Base-by-base conservation (phyloP, 2,113 vertebrate species). In the Falcunculus frontatus region DNA sequence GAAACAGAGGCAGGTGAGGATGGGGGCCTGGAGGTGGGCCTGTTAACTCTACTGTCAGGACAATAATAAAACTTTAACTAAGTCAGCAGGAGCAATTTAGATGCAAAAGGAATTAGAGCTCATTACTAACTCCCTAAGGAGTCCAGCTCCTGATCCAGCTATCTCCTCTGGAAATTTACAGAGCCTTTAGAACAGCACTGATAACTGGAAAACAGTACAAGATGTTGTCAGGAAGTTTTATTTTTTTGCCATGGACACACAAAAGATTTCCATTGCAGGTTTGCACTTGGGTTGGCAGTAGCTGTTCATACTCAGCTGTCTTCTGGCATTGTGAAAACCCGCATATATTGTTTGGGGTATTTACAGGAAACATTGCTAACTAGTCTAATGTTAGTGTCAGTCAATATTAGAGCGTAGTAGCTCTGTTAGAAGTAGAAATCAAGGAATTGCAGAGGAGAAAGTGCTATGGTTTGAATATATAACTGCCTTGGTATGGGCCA, bases 51-150 rank as follows among this genome's bases (percentile, higher is more conserved):
- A 4, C 67, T 62, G 46, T 80, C 50, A 62, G 44, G 50, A 55
- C 2, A 3, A 35, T 70, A 85, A 92, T 81, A 73, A 93, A 82
- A 70, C 42, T 88, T 77, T 6, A 88, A 59, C 56, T 49, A 76
- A 96, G 65, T 85, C 72, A 86, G 83, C 44, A 97, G 69, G 70
- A 89, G 64, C 22, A 52, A 63, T 86, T 88, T 75, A 81, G 73
- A 92, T 75, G 35, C 50, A 81, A 74, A 92, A 87, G 27, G 15
- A 29, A 33, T 88, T 78, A 75, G 25, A 93, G 17, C 64, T 84
- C 79, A 70, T 89, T 93, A 39, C 23, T 46, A 32, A 33, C 50
- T 94, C 85, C 63, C 70, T 42, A 62, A 55, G 79, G 92, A 88
- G 64, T 81, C 84, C 64, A 56, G 33, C 35, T 92, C 60, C 68